phyloP scores from a whole-genome alignment of 1,140 invertebrate genomes.

The Listronotus bonariensis region DNA sequence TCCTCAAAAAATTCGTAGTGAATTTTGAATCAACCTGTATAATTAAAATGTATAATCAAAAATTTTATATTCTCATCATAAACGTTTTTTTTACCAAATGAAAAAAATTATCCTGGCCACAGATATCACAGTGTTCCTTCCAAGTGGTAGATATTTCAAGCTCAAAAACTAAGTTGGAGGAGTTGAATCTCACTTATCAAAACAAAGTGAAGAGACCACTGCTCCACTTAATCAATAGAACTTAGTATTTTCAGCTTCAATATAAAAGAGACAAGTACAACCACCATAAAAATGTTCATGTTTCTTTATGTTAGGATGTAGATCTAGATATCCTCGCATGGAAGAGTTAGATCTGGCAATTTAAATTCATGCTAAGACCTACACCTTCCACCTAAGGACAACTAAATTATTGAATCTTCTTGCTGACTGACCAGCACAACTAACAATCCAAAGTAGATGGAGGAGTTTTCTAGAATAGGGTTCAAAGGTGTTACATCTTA shows the following conservation, averaged over 20 bases:
- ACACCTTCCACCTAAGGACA: constrained; percentile 49
- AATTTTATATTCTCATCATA: too few species aligned
- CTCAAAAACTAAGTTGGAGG: constrained; percentile 54
- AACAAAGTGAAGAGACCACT: constrained; percentile 55
- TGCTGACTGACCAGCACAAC: too few species aligned
- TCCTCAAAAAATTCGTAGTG: too few species aligned
- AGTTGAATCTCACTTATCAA: constrained; percentile 55
- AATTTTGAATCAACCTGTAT: too few species aligned
- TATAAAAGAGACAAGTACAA: too few species aligned
- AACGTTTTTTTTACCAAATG: too few species aligned
- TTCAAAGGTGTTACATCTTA: too few species aligned
- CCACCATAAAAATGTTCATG: too few species aligned
- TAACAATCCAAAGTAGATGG: too few species aligned
- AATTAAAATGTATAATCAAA: too few species aligned
- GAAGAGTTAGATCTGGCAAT: constrained; percentile 54
- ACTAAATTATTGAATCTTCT: background rate
- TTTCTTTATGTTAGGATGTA: background rate
- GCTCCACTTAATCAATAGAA: constrained; percentile 53
- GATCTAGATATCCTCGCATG: constrained; percentile 44
- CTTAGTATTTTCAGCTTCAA: constrained; percentile 9
- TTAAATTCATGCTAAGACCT: constrained; percentile 47
- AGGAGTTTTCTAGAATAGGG: too few species aligned
- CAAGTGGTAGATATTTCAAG: constrained; percentile 31
- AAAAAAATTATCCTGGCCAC: background rate
- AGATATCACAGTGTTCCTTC: background rate